These are phyloP conservation scores for Phalloptychus januarius DNA, from an alignment of 2,797 vertebrate genomes.

Conservation along the genomic window DNA sequence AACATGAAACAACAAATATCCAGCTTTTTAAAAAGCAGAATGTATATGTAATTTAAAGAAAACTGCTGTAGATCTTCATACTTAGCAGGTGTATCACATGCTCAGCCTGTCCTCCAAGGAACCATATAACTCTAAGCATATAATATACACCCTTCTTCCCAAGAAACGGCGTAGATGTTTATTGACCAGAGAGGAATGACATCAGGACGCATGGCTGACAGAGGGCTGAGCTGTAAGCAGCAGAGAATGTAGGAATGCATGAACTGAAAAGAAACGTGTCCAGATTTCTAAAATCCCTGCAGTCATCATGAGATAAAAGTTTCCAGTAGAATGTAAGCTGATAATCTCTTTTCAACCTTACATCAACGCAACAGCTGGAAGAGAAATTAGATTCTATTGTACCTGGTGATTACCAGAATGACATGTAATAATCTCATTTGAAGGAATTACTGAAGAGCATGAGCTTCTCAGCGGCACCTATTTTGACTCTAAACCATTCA, in stretches of 20 bases:
- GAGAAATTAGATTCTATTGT: slow-evolving; percentile 27
- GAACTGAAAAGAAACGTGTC: not conserved
- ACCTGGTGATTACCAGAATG: slow-evolving; percentile 5
- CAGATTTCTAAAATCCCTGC: not conserved
- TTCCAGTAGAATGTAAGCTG: slow-evolving; percentile 11
- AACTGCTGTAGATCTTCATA: slow-evolving; percentile 33
- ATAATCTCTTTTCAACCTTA: slow-evolving; percentile 14
- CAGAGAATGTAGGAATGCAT: not conserved
- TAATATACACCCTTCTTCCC: slow-evolving; percentile 22
- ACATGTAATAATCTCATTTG: slow-evolving; percentile 27
- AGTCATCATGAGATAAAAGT: slow-evolving; percentile 6
- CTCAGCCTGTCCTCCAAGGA: slow-evolving; percentile 34
- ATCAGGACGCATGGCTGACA: slow-evolving; percentile 33
- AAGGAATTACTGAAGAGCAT: not conserved
- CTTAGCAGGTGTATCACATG: slow-evolving; percentile 27
- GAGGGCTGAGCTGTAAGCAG: not conserved
- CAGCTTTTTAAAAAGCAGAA: slow-evolving; percentile 9
- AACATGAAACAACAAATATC: slow-evolving; percentile 17
- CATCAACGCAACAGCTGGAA: slow-evolving; percentile 17
- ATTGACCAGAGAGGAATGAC: slow-evolving; percentile 42
- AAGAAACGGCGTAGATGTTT: slow-evolving; percentile 53
- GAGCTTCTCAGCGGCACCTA: not conserved
- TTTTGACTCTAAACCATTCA: not conserved
- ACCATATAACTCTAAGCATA: slow-evolving; percentile 16
- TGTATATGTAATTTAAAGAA: slow-evolving; percentile 49